Base-by-base conservation (phyloP, 1,140 invertebrate genomes). In the Leptopilina boulardi region DNA sequence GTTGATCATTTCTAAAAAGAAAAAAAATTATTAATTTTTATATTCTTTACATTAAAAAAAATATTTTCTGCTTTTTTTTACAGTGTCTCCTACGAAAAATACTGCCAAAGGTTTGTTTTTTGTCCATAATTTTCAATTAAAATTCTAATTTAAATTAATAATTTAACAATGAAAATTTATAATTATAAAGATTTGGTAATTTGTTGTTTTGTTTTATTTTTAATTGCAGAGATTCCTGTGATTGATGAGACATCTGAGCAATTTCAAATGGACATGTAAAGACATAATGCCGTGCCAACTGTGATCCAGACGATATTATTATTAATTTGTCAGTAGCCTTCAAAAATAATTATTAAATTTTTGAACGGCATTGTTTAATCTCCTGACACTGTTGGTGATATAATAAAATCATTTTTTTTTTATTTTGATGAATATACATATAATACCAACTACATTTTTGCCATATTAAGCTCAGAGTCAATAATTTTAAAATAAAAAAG, bases 231-330 rank as follows among this genome's bases (percentile, higher is more conserved):
- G 66, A 73, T 77, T 56, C 42, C 81, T 66, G 44, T 85, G 41
- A 86, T 86, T 26, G 88, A 89, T 15, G 88, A 89, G 71, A 76
- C 82, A 38, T 72, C 84, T 9, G 88, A 89, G 51, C 88, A 89
- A 44, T 89, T 89, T 75, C 84, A 88, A 44, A 89, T 89, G 88
- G 88, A 89, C 30, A 88, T 89, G 88, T 89, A 79, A 87, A n/a
- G 3, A 77, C 80, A 59, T 11, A 74, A 44, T 66, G 66, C 10
- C 26, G 19, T 44, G 59, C 44, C 47, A 75, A 42, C 73, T 82
- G 77, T 82, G 77, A 83, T 83, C 77, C 76, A 75, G 59, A 78
- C 34, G 34, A 38, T 38, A 38, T n/a, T 38, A 74, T 80, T 82
- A 79, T 84, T 87, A 51, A 77, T 74, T 59, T 38, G 41, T 70